Evolutionary conservation across 64 coral and sea anemone genomes (phyloP).

Genomic region (Porites lutea): DNA sequence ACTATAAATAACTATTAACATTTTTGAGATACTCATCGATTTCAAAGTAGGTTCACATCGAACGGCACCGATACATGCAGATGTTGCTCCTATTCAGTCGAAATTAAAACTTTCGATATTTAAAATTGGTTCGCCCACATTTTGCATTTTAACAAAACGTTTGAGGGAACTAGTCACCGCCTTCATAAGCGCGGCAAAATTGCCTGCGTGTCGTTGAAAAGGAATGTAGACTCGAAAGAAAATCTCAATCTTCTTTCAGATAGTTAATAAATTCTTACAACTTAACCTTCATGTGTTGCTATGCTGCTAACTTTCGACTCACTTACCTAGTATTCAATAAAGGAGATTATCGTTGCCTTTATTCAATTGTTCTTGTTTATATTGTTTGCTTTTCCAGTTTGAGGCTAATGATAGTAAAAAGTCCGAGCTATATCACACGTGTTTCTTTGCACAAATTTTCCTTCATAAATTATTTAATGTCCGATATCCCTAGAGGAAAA

Average conservation of each 20-base stretch:
- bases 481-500: neutral
- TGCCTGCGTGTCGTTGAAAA: neutral
- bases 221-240: neutral
- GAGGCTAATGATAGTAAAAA: neutral
- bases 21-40: neutral
- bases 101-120: slow-evolving; percentile 40
- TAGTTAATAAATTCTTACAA: no score
- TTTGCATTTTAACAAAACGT: no score
- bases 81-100: slow-evolving; percentile 6
- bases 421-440: neutral
- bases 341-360: neutral
- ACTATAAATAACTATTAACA: no score
- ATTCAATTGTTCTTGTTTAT: neutral
- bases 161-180: no score
- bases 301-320: no score
- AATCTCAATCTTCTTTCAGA: neutral
- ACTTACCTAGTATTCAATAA: slow-evolving; percentile 24
- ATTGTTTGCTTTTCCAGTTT: slow-evolving; percentile 29
- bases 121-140: neutral
- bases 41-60: neutral
- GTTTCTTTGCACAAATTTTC: neutral
- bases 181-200: neutral
- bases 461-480: neutral
- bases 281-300: neutral
- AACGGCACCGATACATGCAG: neutral